Conservation (phyloP, 2,797 vertebrate genomes). For the Allobates femoralis region DNA sequence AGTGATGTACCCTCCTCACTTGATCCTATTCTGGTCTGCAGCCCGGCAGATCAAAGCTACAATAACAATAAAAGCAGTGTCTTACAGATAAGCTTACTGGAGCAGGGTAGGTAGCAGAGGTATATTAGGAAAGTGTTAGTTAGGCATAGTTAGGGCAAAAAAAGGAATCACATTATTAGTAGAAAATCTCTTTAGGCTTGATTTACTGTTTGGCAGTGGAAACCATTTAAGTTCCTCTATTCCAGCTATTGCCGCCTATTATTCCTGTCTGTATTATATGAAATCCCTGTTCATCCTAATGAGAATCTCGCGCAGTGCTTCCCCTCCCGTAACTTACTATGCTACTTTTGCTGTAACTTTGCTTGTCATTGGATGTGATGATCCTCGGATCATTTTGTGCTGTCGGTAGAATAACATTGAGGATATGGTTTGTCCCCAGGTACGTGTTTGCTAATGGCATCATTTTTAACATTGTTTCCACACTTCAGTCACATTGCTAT, state of each 20-base stretch:
- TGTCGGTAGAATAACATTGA: constrained; percentile 41
- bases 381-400: constrained; percentile 46
- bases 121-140: too few relatives aligned
- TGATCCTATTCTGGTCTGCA: too few relatives aligned
- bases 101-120: too few relatives aligned
- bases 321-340: background rate
- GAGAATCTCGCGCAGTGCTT: background rate
- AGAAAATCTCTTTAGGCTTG: too few relatives aligned
- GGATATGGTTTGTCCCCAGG: constrained; percentile 41
- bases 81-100: too few relatives aligned
- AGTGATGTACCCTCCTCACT: too few relatives aligned
- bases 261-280: background rate
- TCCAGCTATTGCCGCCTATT: background rate
- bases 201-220: background rate
- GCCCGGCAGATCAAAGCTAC: too few relatives aligned
- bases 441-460: constrained; percentile 49
- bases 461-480: constrained; percentile 57
- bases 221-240: background rate
- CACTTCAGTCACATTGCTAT: constrained; percentile 26
- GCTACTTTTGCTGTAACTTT: constrained; percentile 27
- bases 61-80: too few relatives aligned
- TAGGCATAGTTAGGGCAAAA: too few relatives aligned
- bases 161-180: too few relatives aligned
- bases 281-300: background rate
- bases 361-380: constrained; percentile 45